phyloP scores from a whole-genome alignment of 2,888 invertebrate species.

The Icerya purchasi region DNA sequence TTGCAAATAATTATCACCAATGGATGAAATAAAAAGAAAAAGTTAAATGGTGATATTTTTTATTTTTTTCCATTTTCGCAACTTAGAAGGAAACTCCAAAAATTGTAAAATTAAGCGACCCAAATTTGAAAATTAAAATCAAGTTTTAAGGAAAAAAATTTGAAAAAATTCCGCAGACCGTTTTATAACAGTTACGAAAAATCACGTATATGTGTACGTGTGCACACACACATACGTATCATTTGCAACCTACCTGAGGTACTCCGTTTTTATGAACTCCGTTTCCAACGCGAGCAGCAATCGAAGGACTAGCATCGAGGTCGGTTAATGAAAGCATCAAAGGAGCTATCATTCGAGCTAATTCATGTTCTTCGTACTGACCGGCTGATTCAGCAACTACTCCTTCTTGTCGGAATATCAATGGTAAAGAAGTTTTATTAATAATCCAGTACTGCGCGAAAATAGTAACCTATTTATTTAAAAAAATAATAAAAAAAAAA shows the following conservation, averaged over 20 bases:
- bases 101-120: too few species aligned
- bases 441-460: slow-evolving; percentile 38
- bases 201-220: too few species aligned
- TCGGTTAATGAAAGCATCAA: slow-evolving; percentile 85
- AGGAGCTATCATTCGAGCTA: slow-evolving; percentile 76
- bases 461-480: slow-evolving; percentile 16
- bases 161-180: too few species aligned
- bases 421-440: slow-evolving; percentile 86
- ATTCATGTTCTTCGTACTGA: slow-evolving; percentile 85
- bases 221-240: too few species aligned
- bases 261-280: slow-evolving; percentile 32
- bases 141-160: too few species aligned
- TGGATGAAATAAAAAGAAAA: too few species aligned
- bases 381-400: slow-evolving; percentile 55
- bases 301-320: slow-evolving; percentile 57
- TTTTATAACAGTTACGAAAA: too few species aligned
- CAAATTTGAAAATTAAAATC: too few species aligned
- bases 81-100: too few species aligned
- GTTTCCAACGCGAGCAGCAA: slow-evolving; percentile 55
- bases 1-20: too few species aligned
- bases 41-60: too few species aligned
- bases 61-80: too few species aligned
- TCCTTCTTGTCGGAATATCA: slow-evolving; percentile 82
- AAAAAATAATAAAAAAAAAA: background rate
- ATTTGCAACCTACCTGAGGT: slow-evolving; percentile 32